Percentiles rank a stretch among this genome's conserved stretches.
phyloP scores from a whole-genome alignment of 2,113 vertebrate species.

The Sterrhoptilus dennistouni region DNA sequence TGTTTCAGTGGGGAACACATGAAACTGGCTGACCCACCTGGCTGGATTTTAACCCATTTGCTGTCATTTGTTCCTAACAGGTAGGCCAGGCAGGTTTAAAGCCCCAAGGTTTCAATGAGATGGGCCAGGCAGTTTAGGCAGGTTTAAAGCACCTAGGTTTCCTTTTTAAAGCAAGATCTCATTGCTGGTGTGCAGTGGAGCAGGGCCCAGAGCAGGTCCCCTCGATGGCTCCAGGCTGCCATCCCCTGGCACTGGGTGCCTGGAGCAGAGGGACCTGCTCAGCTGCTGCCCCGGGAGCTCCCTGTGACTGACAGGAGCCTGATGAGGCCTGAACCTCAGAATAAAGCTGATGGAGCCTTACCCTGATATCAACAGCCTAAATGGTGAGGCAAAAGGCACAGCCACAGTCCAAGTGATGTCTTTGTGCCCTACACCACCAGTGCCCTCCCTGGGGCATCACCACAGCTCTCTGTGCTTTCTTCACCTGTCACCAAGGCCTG shows the following conservation, averaged over 20 bases:
- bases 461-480: neutral
- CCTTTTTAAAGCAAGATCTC: neutral
- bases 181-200: rapidly evolving
- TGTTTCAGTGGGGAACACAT: neutral
- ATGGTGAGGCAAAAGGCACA: neutral
- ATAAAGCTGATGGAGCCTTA: neutral
- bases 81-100: neutral
- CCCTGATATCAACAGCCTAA: neutral
- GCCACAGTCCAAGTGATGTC: neutral
- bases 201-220: neutral
- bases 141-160: too few relatives aligned
- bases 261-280: rapidly evolving
- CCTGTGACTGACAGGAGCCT: neutral
- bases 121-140: neutral
- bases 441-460: too few relatives aligned
- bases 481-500: rapidly evolving
- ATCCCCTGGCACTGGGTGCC: neutral
- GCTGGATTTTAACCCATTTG: neutral
- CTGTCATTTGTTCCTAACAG: rapidly evolving
- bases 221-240: neutral
- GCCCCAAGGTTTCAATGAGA: neutral
- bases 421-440: neutral
- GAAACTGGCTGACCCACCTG: too few relatives aligned
- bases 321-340: neutral
- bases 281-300: neutral